Base-by-base conservation (phyloP, 2,888 invertebrate genomes). In the Boloria selene region DNA sequence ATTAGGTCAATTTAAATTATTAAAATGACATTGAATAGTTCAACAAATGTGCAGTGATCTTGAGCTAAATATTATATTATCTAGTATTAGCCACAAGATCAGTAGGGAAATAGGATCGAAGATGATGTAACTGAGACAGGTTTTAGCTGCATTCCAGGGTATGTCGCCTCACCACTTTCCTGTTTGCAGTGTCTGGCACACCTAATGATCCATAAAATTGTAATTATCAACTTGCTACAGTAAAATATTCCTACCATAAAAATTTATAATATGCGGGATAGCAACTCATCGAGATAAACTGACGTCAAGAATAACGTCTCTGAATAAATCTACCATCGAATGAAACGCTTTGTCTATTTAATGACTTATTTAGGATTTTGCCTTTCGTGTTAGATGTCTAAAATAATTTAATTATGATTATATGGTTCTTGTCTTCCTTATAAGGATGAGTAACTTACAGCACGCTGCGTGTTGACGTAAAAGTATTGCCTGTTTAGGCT, bases 101-200 rank as follows among this genome's bases (percentile, higher is more conserved):
- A 68, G 61, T 68, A 59, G 65, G 68, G 65, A 61, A 68, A 62
- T 65, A 38, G 62, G 44, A 50, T 68, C 61, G 47, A 58, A 56
- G 49, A 56, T 68, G 65, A 65, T 56, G 59, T 79, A 77, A 80
- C 76, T 73, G 74, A 77, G 78, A 81, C 82, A 77, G 79, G 80
- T 80, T 81, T 76, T 74, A 72, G 75, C 79, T 75, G 77, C 82
- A 83, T 82, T 81, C 82, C 81, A 71, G 75, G 75, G 72, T 70
- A 70, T 70, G 74, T 76, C 70, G 75, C 77, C 77, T 78, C 77
- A 79, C 75, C 74, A 72, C 72, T 77, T 69, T 56, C 56, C 53
- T 59, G 62, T 65, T 54, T 47, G 58, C 26, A 58, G 54, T 54
- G 16, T 58, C 64, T 53, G 61, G 64, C 44, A 7, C 54, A 42